Evolutionary conservation across 2,888 invertebrate genomes (phyloP), one percentile per base, ranked within the genome.

Genomic region (Chaetogeoica ovagalla): DNA sequence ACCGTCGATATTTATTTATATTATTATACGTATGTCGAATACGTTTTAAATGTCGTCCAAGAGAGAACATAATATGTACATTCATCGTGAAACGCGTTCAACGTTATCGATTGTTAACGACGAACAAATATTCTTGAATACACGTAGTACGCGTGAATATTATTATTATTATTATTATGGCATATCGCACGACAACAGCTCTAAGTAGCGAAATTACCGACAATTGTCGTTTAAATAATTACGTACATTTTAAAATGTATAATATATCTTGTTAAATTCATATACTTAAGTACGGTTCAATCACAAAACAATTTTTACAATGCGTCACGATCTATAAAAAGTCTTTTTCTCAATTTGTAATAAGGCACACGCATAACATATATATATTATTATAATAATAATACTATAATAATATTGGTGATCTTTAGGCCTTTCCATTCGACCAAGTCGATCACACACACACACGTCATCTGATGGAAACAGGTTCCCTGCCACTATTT

Each of bases 401-500:
- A n/a, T n/a, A n/a, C n/a, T 57, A 57, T 59, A 59, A 70, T 62
- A 71, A 23, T 55, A 63, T 70, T 71, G 70, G 79, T 70, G 79
- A 63, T 71, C 79, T 69, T 37, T 63, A 63, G 55, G n/a, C 70
- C 9, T 70, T 79, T 71, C 63, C 23, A 70, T 70, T 71, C 39
- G 8, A 71, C 39, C 63, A 71, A 71, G 57, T 63, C 63, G 57
- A 79, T 79, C 70, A 79, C 79, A 79, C 57, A 63, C 70, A 79
- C 79, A 79, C 57, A 63, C 63, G 48, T 3, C 13, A 79, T 52
- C 70, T 23, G 69, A 70, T 37, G 71, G 23, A 71, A 79, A 79
- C 79, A 79, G 79, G 79, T 79, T 79, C 71, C 55, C 71, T 65
- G 57, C 60, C 63, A 71, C 43, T 21, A 65, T 79, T 79, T 79